phyloP scores from a whole-genome alignment of 2,113 vertebrate species.

The Emydura subglobosa region DNA sequence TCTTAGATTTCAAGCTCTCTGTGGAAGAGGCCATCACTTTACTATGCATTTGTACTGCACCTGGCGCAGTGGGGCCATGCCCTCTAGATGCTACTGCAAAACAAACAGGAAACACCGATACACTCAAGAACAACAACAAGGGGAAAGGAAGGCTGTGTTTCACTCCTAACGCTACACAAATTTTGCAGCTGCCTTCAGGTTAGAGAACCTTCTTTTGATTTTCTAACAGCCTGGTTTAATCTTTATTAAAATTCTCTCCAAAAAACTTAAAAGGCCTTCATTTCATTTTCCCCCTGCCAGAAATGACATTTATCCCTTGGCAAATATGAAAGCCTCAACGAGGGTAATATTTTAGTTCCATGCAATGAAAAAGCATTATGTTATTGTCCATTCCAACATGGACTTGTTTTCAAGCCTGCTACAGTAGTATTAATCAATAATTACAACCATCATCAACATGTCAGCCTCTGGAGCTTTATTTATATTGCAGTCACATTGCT shows the following conservation, averaged over 20 bases:
- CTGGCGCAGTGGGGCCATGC: background rate
- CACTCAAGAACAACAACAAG: background rate
- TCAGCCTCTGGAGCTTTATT: slow-evolving; percentile 16
- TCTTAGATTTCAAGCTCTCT: background rate
- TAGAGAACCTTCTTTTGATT: background rate
- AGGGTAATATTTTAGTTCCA: background rate
- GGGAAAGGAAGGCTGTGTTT: background rate
- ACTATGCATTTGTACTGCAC: background rate
- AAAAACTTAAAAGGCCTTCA: slow-evolving; percentile 21
- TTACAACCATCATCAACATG: slow-evolving; percentile 14
- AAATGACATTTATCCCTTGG: slow-evolving; percentile 40
- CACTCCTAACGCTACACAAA: background rate
- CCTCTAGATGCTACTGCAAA: background rate
- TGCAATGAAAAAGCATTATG: background rate
- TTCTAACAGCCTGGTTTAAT: background rate
- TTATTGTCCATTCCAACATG: background rate
- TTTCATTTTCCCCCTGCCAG: background rate
- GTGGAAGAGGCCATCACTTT: background rate
- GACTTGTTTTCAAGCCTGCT: slow-evolving; percentile 26
- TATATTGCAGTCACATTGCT: background rate
- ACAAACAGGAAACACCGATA: background rate
- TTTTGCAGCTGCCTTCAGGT: background rate
- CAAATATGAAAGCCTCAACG: slow-evolving; percentile 14
- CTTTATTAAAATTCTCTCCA: slow-evolving; percentile 33
- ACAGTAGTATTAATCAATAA: slow-evolving; percentile 56